These are phyloP conservation scores for Sarcophaga subvicina DNA, from an alignment of 2,888 invertebrate species.

Conservation along the genomic window DNA sequence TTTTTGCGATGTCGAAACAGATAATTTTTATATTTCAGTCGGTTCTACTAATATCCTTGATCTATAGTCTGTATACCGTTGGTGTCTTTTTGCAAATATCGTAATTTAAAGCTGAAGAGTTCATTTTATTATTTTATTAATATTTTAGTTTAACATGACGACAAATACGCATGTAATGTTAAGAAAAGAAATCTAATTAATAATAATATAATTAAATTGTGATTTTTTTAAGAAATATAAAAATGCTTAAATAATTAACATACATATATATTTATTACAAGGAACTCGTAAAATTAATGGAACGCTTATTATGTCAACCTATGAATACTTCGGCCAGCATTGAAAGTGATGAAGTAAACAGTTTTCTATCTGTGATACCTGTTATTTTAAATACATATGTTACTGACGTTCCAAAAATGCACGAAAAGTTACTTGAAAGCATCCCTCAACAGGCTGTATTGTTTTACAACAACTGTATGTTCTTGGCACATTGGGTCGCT, in stretches of 20 bases:
- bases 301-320: constrained; percentile 77
- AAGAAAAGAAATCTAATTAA: background rate
- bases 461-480: constrained; percentile 96
- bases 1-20: too few relatives aligned
- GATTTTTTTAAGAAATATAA: background rate
- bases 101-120: too few relatives aligned
- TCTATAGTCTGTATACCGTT: too few relatives aligned
- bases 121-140: too few relatives aligned
- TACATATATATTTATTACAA: constrained; percentile 54
- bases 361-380: constrained; percentile 67
- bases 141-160: too few relatives aligned
- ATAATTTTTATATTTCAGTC: too few relatives aligned
- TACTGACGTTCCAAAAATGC: constrained; percentile 89
- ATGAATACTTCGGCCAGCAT: constrained; percentile 68
- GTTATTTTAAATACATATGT: constrained; percentile 88
- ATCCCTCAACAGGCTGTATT: constrained; percentile 94
- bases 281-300: constrained; percentile 79
- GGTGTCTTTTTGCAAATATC: too few relatives aligned
- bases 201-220: background rate
- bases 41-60: too few relatives aligned
- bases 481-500: constrained; percentile 89
- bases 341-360: constrained; percentile 72
- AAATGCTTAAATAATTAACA: too few relatives aligned
- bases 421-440: constrained; percentile 89
- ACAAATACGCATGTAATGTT: too few relatives aligned